These are phyloP conservation scores for Forbesichthys papilliferus DNA, from an alignment of 2,113 vertebrate species.

Conservation along the genomic window DNA sequence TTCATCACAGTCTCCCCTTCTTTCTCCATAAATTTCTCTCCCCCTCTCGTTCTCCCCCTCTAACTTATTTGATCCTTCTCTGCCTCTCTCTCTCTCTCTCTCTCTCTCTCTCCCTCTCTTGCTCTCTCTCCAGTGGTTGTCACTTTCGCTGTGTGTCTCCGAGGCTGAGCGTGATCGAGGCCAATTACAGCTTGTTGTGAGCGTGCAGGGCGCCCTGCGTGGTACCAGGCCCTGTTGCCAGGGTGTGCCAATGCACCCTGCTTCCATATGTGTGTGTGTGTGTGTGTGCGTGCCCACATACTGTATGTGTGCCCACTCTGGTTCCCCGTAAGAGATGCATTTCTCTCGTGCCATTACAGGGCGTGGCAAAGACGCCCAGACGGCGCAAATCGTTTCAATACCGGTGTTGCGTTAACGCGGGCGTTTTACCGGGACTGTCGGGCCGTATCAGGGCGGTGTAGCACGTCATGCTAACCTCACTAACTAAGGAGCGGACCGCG, in stretches of 20 bases:
- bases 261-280: conserved; percentile 44
- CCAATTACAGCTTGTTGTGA: conserved; percentile 60
- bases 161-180: conserved; percentile 60
- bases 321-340: background rate
- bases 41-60: background rate
- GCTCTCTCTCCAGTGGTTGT: conserved; percentile 29
- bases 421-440: too few species aligned
- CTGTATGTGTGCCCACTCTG: background rate
- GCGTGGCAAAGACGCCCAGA: too few species aligned
- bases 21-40: conserved; percentile 46
- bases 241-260: conserved; percentile 34
- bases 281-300: background rate
- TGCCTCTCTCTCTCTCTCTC: conserved; percentile 13
- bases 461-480: too few species aligned
- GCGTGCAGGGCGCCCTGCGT: conserved; percentile 51
- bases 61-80: too few species aligned
- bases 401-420: too few species aligned
- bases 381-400: too few species aligned
- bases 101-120: background rate
- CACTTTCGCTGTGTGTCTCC: conserved; percentile 55
- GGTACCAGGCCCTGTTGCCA: conserved; percentile 50
- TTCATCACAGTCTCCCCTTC: conserved; percentile 25
- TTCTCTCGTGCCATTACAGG: too few species aligned
- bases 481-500: too few species aligned
- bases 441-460: too few species aligned